Evolutionary conservation across 2,113 vertebrate species (phyloP).

Genomic region (Geococcyx californianus): DNA sequence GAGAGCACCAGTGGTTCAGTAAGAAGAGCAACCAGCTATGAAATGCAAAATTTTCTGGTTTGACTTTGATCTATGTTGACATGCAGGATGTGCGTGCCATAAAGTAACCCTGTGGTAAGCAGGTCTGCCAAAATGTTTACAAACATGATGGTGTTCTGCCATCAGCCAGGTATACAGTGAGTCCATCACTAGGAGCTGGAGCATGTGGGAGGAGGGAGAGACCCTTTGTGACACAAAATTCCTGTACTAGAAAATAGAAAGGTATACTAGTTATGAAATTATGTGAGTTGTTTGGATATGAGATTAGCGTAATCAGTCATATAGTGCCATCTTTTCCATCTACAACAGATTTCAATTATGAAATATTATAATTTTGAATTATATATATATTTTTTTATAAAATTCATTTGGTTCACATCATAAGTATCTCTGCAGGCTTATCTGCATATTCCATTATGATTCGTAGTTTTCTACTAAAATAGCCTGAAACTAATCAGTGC

Average conservation of each 20-base stretch:
- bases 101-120: neutral
- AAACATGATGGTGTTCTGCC: neutral
- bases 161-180: neutral
- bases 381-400: neutral
- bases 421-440: constrained; percentile 36
- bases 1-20: neutral
- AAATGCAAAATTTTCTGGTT: neutral
- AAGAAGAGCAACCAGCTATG: neutral
- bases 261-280: neutral
- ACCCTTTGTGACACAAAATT: neutral
- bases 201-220: neutral
- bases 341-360: constrained; percentile 40
- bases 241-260: neutral
- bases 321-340: neutral
- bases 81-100: neutral
- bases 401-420: constrained; percentile 55
- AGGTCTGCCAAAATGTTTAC: neutral
- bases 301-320: constrained; percentile 56
- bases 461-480: constrained; percentile 39
- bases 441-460: constrained; percentile 68
- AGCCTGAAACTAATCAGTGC: constrained; percentile 66
- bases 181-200: neutral
- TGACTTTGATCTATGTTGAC: neutral
- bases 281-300: neutral
- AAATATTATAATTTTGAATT: constrained; percentile 46